A percentile compares a stretch with the other conserved stretches of the same genome.
Evolutionary conservation across 2,113 vertebrate species (phyloP).

Genomic region (Eubucco bourcierii): DNA sequence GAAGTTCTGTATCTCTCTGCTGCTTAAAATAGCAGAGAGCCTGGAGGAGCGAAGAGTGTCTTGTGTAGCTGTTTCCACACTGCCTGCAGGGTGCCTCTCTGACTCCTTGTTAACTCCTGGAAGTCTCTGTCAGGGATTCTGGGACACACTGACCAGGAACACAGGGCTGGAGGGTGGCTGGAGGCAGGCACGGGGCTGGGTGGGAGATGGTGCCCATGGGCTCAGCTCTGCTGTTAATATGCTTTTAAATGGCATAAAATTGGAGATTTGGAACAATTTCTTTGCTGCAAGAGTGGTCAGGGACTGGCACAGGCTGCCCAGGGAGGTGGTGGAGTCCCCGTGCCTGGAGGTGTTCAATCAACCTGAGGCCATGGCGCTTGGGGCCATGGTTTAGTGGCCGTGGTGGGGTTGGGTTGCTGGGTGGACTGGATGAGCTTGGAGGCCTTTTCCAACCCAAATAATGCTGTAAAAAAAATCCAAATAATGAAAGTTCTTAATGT

Average conservation of each 20-base stretch:
- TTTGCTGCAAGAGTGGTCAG: too few relatives aligned
- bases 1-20: background rate
- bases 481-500: background rate
- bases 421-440: too few relatives aligned
- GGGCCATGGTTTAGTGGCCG: too few relatives aligned
- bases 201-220: too few relatives aligned
- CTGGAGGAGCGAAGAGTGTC: background rate
- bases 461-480: background rate
- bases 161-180: background rate
- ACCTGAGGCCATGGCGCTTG: too few relatives aligned
- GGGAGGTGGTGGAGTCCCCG: too few relatives aligned
- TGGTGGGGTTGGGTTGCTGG: too few relatives aligned
- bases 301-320: too few relatives aligned
- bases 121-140: background rate
- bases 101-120: constrained; percentile 12
- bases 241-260: background rate
- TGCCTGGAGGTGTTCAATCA: too few relatives aligned
- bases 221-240: background rate
- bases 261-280: too few relatives aligned
- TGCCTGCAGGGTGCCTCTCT: background rate
- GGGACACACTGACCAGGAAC: background rate
- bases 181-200: background rate
- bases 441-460: too few relatives aligned
- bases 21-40: constrained; percentile 24
- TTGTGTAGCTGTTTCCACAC: background rate